phyloP scores from a whole-genome alignment of 2,797 vertebrate genomes.

The Corythornis leucogaster region DNA sequence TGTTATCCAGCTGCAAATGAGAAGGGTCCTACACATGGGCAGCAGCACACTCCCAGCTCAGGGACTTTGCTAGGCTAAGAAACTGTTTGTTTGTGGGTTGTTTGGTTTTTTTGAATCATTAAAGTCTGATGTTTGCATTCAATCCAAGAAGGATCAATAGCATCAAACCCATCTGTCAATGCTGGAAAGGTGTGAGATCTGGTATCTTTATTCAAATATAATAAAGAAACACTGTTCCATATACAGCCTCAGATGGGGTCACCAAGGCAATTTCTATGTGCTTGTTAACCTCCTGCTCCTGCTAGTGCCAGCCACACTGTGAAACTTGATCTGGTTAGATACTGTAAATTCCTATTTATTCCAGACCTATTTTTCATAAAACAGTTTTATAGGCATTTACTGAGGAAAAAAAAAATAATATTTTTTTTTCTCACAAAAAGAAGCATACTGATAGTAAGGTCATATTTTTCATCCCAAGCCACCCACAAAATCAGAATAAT shows the following conservation, averaged over 20 bases:
- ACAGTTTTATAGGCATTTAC: neutral
- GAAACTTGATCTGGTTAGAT: neutral
- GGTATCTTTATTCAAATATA: neutral
- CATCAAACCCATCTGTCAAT: neutral
- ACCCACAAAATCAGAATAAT: neutral
- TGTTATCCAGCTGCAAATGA: neutral
- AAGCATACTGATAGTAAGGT: neutral
- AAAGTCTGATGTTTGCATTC: neutral
- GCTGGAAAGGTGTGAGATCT: neutral
- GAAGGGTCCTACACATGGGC: neutral
- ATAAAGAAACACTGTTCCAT: neutral
- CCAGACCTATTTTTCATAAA: neutral
- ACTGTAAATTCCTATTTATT: neutral
- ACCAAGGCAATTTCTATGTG: neutral
- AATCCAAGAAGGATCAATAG: neutral
- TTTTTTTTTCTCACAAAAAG: neutral
- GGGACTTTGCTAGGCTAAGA: neutral
- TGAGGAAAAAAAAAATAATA: neutral
- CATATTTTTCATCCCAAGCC: neutral
- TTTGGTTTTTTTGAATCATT: neutral
- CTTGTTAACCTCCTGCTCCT: neutral
- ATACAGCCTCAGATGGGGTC: neutral
- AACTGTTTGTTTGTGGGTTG: neutral
- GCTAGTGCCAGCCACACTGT: neutral
- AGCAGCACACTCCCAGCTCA: neutral